Base-by-base conservation (phyloP, 2,888 invertebrate species). In the Limnephilus lunatus region DNA sequence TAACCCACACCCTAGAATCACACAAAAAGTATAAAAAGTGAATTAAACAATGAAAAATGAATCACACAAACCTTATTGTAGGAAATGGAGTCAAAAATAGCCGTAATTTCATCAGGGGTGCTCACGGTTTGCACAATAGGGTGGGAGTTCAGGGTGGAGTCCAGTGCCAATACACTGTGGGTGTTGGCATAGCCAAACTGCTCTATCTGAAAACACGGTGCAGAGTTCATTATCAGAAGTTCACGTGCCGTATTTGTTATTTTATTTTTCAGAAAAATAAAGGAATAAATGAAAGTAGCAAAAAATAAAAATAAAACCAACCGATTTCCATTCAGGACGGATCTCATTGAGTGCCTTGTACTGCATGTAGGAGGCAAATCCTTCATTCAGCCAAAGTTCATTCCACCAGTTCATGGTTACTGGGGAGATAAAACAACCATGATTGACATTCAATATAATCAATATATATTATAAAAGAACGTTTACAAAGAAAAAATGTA, bases 401-500 rank as follows among this genome's bases (percentile, higher is more conserved):
- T 98, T 98, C 98, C 98, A 98, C 99, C 99, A 99, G 94, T 97
- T 97, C 98, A 99, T 98, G 9, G 99, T 99, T 0, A 99, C 99
- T 97, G 94, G 93, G 96, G 96, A 94, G 89, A 91, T 80, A 91
- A 91, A 91, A 92, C 85, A 89, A 82, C 14, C 91, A 90, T 80
- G 1, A 85, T 32, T 30, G 11, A 32, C 25, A 3, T 39, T 3
- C 3, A 31, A 12, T 4, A 32, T 0, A 25, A 3, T 15, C 48
- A 48, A 48, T 11, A 48, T 48, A n/a, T n/a, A n/a, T n/a, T n/a
- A n/a, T n/a, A n/a, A n/a, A n/a, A n/a, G n/a, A n/a, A n/a, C n/a
- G n/a, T n/a, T n/a, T n/a, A n/a, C n/a, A n/a, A n/a, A n/a, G n/a
- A n/a, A n/a, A n/a, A n/a, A n/a, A n/a, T n/a, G n/a, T n/a, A n/a